Evolutionary conservation across 2,113 vertebrate species (phyloP), one percentile per base, ranked within the genome.

Genomic region (Girardinichthys multiradiatus): DNA sequence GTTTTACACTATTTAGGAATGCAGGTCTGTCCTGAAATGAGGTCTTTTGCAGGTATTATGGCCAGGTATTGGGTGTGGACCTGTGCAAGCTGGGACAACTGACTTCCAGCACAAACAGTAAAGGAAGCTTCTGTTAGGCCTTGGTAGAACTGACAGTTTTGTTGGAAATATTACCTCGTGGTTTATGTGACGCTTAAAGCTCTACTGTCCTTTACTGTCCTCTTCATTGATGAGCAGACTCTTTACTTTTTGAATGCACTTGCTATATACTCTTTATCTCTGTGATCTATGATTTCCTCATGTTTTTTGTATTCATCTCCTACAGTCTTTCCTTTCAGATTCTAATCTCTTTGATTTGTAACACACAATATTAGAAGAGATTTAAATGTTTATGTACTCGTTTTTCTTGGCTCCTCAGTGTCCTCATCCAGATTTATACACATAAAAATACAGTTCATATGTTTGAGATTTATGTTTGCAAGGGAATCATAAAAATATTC

Each of bases 131-230:
- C 79, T 79, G 28, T 68, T 79, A 83, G 84, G 70, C 68, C 61
- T 68, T 78, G 75, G 72, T 83, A 73, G 88, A n/a, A n/a, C n/a
- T n/a, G n/a, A n/a, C n/a, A n/a, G n/a, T n/a, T 59, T 57, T 66
- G 90, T 92, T 91, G 90, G 91, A 85, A 75, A 83, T 30, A 37
- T 7, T 72, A 45, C 61, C 54, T 74, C 84, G 68, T 73, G 30
- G n/a, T n/a, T n/a, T n/a, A n/a, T n/a, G n/a, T n/a, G n/a, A n/a
- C n/a, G n/a, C n/a, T 64, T 45, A 73, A 57, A 58, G 57, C 84
- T 82, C 83, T 86, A 70, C 79, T 87, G 82, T 88, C 60, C 65
- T 57, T 73, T 28, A 64, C 60, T 86, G 60, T 76, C 61, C 27
- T 60, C 64, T 24, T 65, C 6, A 1, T 39, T 76, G 13, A 70